phyloP scores from a whole-genome alignment of 2,113 vertebrate genomes.

The Corythoichthys haematopterus region DNA sequence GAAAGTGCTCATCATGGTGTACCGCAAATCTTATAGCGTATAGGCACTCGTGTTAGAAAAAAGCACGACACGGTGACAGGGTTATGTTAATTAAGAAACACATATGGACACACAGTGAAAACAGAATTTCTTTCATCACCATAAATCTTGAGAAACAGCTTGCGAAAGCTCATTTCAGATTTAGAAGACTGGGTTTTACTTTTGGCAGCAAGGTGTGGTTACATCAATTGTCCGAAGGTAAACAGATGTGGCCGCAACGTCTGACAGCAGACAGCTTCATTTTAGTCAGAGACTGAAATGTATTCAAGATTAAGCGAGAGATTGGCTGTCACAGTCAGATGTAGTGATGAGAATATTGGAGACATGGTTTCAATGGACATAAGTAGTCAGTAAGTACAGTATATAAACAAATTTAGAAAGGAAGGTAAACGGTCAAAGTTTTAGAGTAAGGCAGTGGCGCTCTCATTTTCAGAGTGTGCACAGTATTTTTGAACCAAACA shows the following conservation, averaged over 20 bases:
- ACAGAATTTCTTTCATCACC: constrained; percentile 4
- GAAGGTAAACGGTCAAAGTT: no score
- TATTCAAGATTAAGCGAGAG: neutral
- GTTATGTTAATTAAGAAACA: constrained; percentile 30
- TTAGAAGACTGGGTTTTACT: constrained; percentile 13
- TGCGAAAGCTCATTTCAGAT: neutral
- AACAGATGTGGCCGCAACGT: constrained; percentile 34
- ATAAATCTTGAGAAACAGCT: constrained; percentile 7
- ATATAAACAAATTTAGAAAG: no score
- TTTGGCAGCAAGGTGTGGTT: neutral
- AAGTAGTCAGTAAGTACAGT: no score
- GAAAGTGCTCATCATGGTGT: constrained; percentile 46
- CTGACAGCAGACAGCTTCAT: constrained; percentile 55
- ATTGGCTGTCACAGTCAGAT: neutral
- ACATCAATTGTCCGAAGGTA: constrained; percentile 31
- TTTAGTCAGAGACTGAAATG: constrained; percentile 9
- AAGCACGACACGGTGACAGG: constrained; percentile 39
- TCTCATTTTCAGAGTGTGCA: no score
- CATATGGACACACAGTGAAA: constrained; percentile 3
- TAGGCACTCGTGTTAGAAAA: constrained; percentile 31
- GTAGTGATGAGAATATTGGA: no score
- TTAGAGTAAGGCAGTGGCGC: no score
- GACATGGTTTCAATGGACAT: no score
- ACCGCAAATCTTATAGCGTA: constrained; percentile 33
- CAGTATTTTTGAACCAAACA: no score